phyloP scores from a whole-genome alignment of 2,113 vertebrate genomes.

The Callithrix jacchus region DNA sequence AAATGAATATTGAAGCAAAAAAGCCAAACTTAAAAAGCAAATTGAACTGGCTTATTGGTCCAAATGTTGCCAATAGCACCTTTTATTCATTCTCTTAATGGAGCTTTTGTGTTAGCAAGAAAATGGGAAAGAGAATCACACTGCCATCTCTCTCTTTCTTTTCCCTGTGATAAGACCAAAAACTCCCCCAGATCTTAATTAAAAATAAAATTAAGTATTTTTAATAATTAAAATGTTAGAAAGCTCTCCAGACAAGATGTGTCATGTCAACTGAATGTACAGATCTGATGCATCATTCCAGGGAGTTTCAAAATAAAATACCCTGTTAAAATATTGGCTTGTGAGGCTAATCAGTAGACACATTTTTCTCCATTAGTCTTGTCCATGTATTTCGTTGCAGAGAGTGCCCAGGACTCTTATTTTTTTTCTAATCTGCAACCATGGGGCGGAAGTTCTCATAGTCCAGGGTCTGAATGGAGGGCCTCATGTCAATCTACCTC shows the following conservation, averaged over 20 bases:
- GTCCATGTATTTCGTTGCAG: not conserved
- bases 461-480: not conserved
- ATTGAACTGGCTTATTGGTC: not conserved
- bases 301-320: not conserved
- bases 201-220: not conserved
- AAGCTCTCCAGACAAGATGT: not conserved
- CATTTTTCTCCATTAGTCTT: not conserved
- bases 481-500: not conserved
- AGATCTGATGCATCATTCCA: not conserved
- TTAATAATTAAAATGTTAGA: conserved; percentile 39
- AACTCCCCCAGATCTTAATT: not conserved
- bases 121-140: not conserved
- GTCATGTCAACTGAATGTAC: not conserved
- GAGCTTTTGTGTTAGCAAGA: not conserved
- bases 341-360: not conserved
- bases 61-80: not conserved
- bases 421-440: not conserved
- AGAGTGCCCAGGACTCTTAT: not conserved
- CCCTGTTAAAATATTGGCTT: not conserved
- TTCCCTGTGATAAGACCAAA: not conserved
- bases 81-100: not conserved
- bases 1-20: not conserved
- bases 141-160: not conserved
- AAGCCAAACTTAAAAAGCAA: not conserved
- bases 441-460: not conserved